Percentiles rank a stretch among this genome's conserved stretches.
Evolutionary conservation across 2,888 invertebrate genomes (phyloP).

Genomic region (Nycteola revayana): DNA sequence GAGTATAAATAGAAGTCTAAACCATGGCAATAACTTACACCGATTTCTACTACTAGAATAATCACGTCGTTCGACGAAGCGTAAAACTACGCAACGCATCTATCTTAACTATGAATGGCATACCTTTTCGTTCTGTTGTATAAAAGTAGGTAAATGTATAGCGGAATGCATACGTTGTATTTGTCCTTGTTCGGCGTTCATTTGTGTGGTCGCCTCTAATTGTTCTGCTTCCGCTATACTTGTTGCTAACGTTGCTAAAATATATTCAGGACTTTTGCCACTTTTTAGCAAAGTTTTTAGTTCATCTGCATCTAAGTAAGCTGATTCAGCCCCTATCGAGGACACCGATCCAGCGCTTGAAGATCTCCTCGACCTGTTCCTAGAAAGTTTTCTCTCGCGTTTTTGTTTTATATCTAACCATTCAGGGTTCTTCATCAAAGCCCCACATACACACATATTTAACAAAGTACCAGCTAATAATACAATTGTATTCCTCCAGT

Average conservation of each 20-base stretch:
- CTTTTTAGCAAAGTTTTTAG: constrained; percentile 85
- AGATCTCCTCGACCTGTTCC: constrained; percentile 60
- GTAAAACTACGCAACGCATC: too few relatives aligned
- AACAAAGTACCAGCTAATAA: constrained; percentile 90
- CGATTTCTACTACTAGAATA: too few relatives aligned
- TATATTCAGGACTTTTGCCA: constrained; percentile 85
- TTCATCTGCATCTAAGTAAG: constrained; percentile 83
- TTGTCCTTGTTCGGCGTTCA: constrained; percentile 62
- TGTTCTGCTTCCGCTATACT: constrained; percentile 76
- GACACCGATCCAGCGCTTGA: constrained; percentile 78
- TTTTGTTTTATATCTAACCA: constrained; percentile 87
- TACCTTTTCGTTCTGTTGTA: constrained; percentile 87
- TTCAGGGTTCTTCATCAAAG: constrained; percentile 93
- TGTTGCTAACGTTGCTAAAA: constrained; percentile 83
- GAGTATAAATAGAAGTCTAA: too few relatives aligned
- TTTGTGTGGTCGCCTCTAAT: constrained; percentile 65
- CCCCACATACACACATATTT: constrained; percentile 93
- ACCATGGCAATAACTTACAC: too few relatives aligned
- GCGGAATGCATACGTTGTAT: constrained; percentile 82
- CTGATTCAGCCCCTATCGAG: constrained; percentile 71
- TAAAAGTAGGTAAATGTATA: constrained; percentile 89
- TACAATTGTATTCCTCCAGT: constrained; percentile 91
- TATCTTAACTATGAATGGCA: constrained; percentile 3
- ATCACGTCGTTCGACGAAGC: too few relatives aligned
- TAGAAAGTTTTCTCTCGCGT: constrained; percentile 66